A percentile compares a stretch with the other conserved stretches of the same genome.
phyloP scores from a whole-genome alignment of 1,140 invertebrate species.

The Pseudomyrmex pallidus region DNA sequence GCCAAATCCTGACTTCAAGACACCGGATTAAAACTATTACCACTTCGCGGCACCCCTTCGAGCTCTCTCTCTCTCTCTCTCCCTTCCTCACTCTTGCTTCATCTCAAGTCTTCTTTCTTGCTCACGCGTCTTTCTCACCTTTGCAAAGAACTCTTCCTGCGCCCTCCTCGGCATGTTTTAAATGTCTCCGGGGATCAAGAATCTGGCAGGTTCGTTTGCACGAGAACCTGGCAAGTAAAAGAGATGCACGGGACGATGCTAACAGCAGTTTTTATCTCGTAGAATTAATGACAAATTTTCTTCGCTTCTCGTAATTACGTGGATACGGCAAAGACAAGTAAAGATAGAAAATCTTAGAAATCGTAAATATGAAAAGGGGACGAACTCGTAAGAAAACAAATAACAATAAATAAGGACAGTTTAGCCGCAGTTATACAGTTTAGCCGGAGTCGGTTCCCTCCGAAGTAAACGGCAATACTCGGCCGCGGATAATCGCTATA shows the following conservation, averaged over 20 bases:
- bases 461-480: background rate
- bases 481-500: conserved; percentile 63
- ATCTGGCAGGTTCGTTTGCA: background rate
- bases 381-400: background rate
- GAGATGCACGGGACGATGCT: background rate
- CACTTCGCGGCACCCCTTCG: conserved; percentile 71
- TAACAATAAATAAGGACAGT: conserved; percentile 23
- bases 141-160: conserved; percentile 11
- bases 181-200: background rate
- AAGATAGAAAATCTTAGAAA: background rate
- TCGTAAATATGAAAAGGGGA: background rate
- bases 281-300: background rate
- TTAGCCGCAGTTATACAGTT: conserved; percentile 8
- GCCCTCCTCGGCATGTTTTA: conserved; percentile 9
- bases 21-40: conserved; percentile 86
- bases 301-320: background rate
- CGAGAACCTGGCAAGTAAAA: background rate
- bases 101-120: too few species aligned
- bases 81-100: background rate
- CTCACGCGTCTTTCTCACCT: conserved; percentile 9
- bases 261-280: background rate
- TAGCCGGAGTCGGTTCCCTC: background rate
- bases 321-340: background rate
- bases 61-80: conserved; percentile 11
- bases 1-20: conserved; percentile 85